A percentile compares a stretch with the other conserved stretches of the same genome.
These are phyloP conservation scores for Ips nitidus DNA, from an alignment of 1,140 invertebrate genomes.

Conservation along the genomic window DNA sequence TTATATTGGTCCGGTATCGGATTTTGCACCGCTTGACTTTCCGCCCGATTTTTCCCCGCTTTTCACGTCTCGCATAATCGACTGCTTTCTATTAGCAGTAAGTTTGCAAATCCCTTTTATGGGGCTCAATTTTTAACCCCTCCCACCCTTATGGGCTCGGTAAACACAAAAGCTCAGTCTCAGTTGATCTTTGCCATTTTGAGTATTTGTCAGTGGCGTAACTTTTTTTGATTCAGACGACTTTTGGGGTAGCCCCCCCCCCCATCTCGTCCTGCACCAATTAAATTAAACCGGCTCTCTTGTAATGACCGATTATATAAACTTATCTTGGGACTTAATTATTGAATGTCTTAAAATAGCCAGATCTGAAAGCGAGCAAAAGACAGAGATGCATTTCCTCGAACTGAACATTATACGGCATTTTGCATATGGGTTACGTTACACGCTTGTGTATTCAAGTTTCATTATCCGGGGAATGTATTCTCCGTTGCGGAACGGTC, in stretches of 20 bases:
- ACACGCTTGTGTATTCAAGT: constrained; percentile 25
- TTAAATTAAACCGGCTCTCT: not conserved
- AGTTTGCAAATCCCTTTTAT: constrained; percentile 28
- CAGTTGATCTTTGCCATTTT: not conserved
- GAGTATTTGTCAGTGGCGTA: no score
- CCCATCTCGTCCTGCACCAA: no score
- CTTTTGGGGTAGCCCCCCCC: no score
- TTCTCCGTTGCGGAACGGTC: constrained; percentile 8
- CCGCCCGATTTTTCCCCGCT: constrained; percentile 17
- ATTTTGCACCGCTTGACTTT: constrained; percentile 27
- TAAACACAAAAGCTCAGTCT: constrained; percentile 12
- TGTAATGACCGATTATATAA: not conserved
- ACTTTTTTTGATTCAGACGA: no score
- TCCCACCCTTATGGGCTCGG: not conserved
- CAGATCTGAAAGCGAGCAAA: not conserved
- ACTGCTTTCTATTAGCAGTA: constrained; percentile 25
- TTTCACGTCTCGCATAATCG: constrained; percentile 19
- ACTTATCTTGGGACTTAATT: not conserved
- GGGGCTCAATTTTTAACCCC: not conserved
- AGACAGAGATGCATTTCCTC: not conserved
- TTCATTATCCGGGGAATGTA: constrained; percentile 30
- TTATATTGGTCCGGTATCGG: constrained; percentile 1
- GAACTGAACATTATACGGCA: constrained; percentile 20
- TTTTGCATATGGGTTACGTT: constrained; percentile 33
- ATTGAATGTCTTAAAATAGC: not conserved